A percentile compares a stretch with the other conserved stretches of the same genome.
phyloP scores from a whole-genome alignment of 1,140 invertebrate genomes.

The Plectus sambesii region DNA sequence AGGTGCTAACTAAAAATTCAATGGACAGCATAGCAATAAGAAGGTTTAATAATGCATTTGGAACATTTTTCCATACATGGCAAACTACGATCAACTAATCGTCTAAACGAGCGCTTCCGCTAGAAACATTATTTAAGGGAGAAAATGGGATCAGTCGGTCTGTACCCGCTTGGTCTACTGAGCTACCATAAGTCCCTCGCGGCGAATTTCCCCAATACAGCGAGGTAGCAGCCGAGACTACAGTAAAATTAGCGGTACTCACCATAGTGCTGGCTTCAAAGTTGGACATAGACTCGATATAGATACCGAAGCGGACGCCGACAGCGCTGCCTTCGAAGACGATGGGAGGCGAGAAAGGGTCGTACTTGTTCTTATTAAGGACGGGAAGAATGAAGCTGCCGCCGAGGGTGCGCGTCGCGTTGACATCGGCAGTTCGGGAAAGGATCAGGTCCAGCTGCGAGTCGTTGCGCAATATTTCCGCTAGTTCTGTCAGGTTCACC shows the following conservation, averaged over 20 bases:
- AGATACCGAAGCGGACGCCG: conserved; percentile 42
- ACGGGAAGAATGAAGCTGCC: conserved; percentile 41
- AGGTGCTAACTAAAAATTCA: too few relatives aligned
- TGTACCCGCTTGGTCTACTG: too few relatives aligned
- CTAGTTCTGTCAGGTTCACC: conserved; percentile 43
- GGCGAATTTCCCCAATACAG: too few relatives aligned
- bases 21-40: too few relatives aligned
- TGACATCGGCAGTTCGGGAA: conserved; percentile 26
- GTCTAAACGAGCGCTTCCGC: too few relatives aligned
- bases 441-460: conserved; percentile 44
- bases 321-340: conserved; percentile 43
- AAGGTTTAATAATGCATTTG: too few relatives aligned
- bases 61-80: too few relatives aligned
- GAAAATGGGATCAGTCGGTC: too few relatives aligned
- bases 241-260: neutral
- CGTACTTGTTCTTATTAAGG: conserved; percentile 43
- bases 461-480: conserved; percentile 42
- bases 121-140: too few relatives aligned
- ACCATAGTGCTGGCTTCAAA: conserved; percentile 46
- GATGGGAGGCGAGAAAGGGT: conserved; percentile 42
- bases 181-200: too few relatives aligned
- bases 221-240: too few relatives aligned
- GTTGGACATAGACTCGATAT: conserved; percentile 44
- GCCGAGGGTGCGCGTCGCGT: conserved; percentile 33
- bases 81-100: too few relatives aligned